phyloP scores from a whole-genome alignment of 2,888 invertebrate genomes.

The Polydrusus pterygomalis region DNA sequence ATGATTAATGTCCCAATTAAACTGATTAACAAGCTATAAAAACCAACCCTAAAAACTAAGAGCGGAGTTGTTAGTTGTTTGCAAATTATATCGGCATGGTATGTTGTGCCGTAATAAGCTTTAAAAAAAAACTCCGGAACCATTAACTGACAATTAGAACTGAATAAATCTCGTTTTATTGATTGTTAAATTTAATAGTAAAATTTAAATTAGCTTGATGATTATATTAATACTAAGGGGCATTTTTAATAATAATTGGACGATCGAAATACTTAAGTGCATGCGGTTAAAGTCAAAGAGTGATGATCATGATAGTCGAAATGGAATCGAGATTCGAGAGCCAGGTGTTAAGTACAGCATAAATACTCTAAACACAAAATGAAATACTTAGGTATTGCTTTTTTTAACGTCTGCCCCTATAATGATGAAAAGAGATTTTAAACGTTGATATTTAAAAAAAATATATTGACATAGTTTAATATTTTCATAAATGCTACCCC shows the following conservation, averaged over 20 bases:
- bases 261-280: not conserved
- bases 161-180: constrained; percentile 15
- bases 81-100: not conserved
- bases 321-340: not conserved
- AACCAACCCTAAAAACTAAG: not conserved
- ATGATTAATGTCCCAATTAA: not conserved
- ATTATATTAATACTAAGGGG: not conserved
- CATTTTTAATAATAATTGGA: constrained; percentile 16
- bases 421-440: no score
- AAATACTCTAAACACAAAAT: no score
- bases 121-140: not conserved
- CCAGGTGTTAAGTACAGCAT: no score
- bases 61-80: not conserved
- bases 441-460: no score
- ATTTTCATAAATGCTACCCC: no score
- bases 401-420: no score
- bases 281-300: not conserved
- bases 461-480: no score
- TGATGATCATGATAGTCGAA: not conserved
- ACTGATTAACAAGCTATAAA: not conserved
- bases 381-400: no score
- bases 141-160: constrained; percentile 15
- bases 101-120: not conserved
- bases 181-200: constrained; percentile 12
- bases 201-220: constrained; percentile 10